Percentiles rank a stretch among this genome's conserved stretches.
These are phyloP conservation scores for Drosophila parabipectinata DNA, from an alignment of 1,140 invertebrate species.

Conservation along the genomic window DNA sequence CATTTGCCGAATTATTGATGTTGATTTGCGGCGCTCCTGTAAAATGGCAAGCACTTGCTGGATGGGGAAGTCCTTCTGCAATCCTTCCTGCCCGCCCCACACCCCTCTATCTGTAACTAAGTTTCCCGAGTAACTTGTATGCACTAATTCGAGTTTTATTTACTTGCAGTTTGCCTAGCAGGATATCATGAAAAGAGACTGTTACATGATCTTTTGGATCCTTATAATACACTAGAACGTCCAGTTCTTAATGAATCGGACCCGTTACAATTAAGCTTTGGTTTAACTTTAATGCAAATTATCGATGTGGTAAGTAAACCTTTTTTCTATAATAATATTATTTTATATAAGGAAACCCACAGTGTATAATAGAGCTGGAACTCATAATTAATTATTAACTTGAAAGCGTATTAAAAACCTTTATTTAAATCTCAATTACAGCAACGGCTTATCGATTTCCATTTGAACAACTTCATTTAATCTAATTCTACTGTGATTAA, in stretches of 20 bases:
- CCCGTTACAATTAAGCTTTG: constrained; percentile 97
- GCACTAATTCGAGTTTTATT: constrained; percentile 50
- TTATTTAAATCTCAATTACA: not conserved
- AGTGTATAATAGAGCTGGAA: too few relatives aligned
- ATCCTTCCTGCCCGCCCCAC: not conserved
- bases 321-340: too few relatives aligned
- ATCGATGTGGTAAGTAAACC: constrained; percentile 97
- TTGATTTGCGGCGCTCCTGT: constrained; percentile 73
- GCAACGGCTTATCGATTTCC: not conserved
- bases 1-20: constrained; percentile 72
- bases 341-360: too few relatives aligned
- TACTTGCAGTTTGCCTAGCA: constrained; percentile 89
- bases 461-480: not conserved
- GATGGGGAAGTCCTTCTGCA: constrained; percentile 14
- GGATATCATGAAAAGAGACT: constrained; percentile 97
- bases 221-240: constrained; percentile 98
- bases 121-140: constrained; percentile 16
- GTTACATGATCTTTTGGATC: constrained; percentile 95
- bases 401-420: too few relatives aligned
- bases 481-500: constrained; percentile 5
- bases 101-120: constrained; percentile 5
- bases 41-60: constrained; percentile 55
- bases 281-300: constrained; percentile 99
- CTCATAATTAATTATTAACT: too few relatives aligned
- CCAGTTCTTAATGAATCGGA: constrained; percentile 98